Conservation (phyloP, 1,140 invertebrate genomes). For the Drosophila bifasciata region DNA sequence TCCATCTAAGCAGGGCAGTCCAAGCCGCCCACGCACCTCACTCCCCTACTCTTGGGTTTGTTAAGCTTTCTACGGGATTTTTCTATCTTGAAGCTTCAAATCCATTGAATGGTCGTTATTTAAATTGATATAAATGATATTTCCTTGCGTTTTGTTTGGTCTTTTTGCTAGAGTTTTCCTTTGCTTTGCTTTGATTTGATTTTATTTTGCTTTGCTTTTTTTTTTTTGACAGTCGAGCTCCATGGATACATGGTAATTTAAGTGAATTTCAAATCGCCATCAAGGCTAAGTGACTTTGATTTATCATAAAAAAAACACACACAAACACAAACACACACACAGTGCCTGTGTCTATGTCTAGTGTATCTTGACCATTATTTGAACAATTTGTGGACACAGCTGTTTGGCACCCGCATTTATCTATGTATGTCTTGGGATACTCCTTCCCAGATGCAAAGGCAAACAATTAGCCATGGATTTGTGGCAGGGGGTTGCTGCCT, state of each 20-base stretch:
- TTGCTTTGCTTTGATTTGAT: neutral
- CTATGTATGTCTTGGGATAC: neutral
- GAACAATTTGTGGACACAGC: constrained; percentile 39
- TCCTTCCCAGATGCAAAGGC: neutral
- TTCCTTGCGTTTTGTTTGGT: constrained; percentile 44
- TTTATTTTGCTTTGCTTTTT: constrained; percentile 25
- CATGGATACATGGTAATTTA: constrained; percentile 11
- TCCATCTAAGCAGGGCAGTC: constrained; percentile 55
- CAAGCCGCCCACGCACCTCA: neutral
- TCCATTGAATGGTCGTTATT: constrained; percentile 79
- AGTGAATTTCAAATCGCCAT: constrained; percentile 68
- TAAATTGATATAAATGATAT: constrained; percentile 84
- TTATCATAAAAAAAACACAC: constrained; percentile 55
- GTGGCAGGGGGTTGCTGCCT: neutral
- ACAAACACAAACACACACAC: constrained; percentile 20
- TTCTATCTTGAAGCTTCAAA: constrained; percentile 38
- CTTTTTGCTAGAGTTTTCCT: constrained; percentile 36
- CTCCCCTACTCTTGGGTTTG: constrained; percentile 13
- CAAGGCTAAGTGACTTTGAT: constrained; percentile 75
- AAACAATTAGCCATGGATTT: constrained; percentile 34
- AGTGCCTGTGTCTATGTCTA: neutral
- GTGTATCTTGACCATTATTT: constrained; percentile 24
- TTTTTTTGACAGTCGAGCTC: constrained; percentile 57
- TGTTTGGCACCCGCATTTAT: constrained; percentile 31
- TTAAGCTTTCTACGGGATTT: constrained; percentile 64